These are phyloP conservation scores for Mesaphorura yosii DNA, from an alignment of 1,140 invertebrate genomes.

Conservation along the genomic window DNA sequence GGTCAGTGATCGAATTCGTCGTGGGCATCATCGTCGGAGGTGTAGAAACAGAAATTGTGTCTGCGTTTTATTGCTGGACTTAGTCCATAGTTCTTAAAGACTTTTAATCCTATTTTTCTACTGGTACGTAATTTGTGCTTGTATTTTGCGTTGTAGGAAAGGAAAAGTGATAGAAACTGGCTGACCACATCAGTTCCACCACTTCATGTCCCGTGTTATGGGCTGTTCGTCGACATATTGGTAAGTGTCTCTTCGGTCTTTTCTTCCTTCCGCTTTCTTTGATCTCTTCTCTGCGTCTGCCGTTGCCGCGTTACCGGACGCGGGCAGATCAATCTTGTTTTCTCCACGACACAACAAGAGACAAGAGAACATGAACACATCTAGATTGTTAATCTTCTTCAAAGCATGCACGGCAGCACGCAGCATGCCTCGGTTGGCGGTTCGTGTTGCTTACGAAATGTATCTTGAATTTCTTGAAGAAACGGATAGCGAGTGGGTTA, in stretches of 20 bases:
- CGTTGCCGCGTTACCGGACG: conserved; percentile 4
- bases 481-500: no score
- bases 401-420: no score
- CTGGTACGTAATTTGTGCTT: background rate
- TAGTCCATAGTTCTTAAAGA: no score
- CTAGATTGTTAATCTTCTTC: no score
- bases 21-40: no score
- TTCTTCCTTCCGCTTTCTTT: background rate
- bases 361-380: conserved; percentile 11
- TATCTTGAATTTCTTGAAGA: no score
- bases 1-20: no score
- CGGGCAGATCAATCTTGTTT: conserved; percentile 7
- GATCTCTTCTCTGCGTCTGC: background rate
- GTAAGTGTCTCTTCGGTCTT: conserved; percentile 7
- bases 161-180: conserved; percentile 22
- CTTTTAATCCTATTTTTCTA: no score
- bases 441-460: background rate
- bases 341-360: conserved; percentile 1
- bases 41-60: no score
- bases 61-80: no score
- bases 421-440: background rate
- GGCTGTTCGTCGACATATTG: conserved; percentile 24
- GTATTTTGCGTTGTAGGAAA: background rate
- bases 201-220: conserved; percentile 32
- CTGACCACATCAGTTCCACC: conserved; percentile 10